A percentile compares a stretch with the other conserved stretches of the same genome.
These are phyloP conservation scores for western clawed frog (Xenopus tropicalis) DNA, from an alignment of 2,113 vertebrate genomes.

Conservation along the genomic window UCB_Xtro_10.0 CM004447.2:84913001-84913500, in stretches of 20 bases:
- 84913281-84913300: neutral
- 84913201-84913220: constrained; percentile 27
- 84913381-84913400: constrained; percentile 2
- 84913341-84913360: neutral
- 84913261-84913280: neutral
- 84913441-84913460: constrained; percentile 21
- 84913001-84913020: neutral
- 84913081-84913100: neutral
- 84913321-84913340: constrained; percentile 25
- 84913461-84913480: constrained; percentile 39
- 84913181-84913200: constrained; percentile 17
- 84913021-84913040: neutral
- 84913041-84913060: neutral
- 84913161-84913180: neutral
- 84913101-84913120: neutral
- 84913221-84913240: neutral
- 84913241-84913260: neutral
- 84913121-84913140: neutral
- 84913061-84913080: neutral
- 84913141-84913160: neutral
- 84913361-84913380: neutral
- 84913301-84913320: constrained; percentile 37
- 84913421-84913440: constrained; percentile 31
- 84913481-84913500: constrained; percentile 39
- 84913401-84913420: constrained; percentile 19